Evolutionary conservation across 2,113 vertebrate species (phyloP), one percentile per base, ranked within the genome.

Genomic region (Catharus fuscescens): DNA sequence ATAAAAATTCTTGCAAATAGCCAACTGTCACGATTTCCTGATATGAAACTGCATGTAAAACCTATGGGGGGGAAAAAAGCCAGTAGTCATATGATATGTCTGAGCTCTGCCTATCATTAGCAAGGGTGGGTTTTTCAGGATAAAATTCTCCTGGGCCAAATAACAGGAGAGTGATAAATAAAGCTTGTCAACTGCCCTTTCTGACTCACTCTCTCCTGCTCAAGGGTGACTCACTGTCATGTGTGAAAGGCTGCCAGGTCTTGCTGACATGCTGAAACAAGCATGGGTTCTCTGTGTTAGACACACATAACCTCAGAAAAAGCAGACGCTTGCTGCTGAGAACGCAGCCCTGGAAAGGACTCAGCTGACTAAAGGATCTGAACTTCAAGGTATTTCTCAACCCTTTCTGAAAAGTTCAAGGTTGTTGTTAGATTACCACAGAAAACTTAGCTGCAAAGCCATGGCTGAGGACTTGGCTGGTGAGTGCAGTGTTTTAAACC

Each of bases 141-240:
- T 48, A 77, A 90, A 92, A 92, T 88, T 86, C 95, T 95, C 90
- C 80, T 50, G 62, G 76, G 76, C 83, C 77, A 95, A 95, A 95
- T 94, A 93, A 95, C 82, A 96, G 93, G 70, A 91, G 90, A 57
- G 76, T 71, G 92, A 86, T 93, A 94, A 95, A 94, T 95, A 96
- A 93, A 95, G 94, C 72, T 90, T 86, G 82, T 89, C 90, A 91
- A 96, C 86, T 88, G 85, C 45, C 84, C 94, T 94, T 92, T 95
- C 96, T 97, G 96, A 97, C 88, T 97, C 97, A 97, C 86, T 95
- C 85, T 91, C 95, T 96, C 95, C 90, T 93, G 72, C 89, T 92
- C 65, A 73, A 91, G 59, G 50, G 70, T 97, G 96, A 97, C 74
- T 97, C 96, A 97, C 65, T 83, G 93, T 90, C 95, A 94, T 92